Evolutionary conservation across 1,140 invertebrate genomes (phyloP), one percentile per base, ranked within the genome.

Genomic region (Heliconius eleuchia): DNA sequence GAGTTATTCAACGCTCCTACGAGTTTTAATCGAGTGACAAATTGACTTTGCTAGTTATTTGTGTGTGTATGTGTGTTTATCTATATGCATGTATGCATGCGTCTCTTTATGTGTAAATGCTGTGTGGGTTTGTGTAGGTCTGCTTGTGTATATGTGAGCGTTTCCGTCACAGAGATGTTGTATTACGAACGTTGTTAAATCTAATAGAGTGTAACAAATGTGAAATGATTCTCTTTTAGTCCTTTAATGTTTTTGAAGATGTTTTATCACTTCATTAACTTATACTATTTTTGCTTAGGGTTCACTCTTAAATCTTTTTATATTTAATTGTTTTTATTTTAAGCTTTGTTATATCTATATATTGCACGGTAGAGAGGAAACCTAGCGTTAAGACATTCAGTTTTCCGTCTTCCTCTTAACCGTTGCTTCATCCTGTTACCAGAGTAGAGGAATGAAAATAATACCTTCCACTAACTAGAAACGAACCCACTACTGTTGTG

Each of bases 11-110:
- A 78, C 73, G 80, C 76, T 82, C 73, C 81, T 78, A 79, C 84
- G 78, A 81, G 80, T 81, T 86, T 85, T 89, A 89, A 91, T 89
- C 81, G 86, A 83, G 79, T 85, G 84, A 84, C 84, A 89, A 90
- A 91, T 90, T 89, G 90, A 88, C 86, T 88, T 82, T 77, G 74
- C 83, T 81, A 39, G 73, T 74, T 71, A 78, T 82, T 86, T 88
- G 86, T 85, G 84, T 78, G 27, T 66, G 60, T 9, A 11, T 30
- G 55, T 30, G 60, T 66, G 60, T 3, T 27, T 66, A n/a, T 66
- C 27, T 27, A 30, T 66, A 3, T 30, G 4, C 11, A 30, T 30
- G 60, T 66, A 23, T 66, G 18, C 52, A 46, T 46, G 42, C 16
- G 42, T 46, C 13, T 52, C 5, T 52, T 52, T 52, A 60, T 23